These are phyloP conservation scores for Ochlodes sylvanus DNA, from an alignment of 2,888 invertebrate genomes.

Conservation along the genomic window DNA sequence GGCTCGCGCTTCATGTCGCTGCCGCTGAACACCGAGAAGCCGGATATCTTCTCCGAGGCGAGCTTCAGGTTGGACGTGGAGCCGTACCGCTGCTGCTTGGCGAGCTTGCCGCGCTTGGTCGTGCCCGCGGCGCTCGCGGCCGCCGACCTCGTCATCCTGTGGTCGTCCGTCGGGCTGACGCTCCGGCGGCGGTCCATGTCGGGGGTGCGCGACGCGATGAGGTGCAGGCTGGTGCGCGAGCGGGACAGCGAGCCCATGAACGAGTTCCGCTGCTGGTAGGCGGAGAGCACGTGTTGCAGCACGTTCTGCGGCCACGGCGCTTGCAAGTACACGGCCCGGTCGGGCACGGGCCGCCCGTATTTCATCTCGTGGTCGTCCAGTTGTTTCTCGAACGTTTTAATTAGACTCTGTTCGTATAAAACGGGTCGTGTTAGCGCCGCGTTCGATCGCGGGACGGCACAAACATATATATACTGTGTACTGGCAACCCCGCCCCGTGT, in stretches of 20 bases:
- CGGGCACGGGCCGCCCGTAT: slow-evolving; percentile 68
- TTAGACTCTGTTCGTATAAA: slow-evolving; percentile 63
- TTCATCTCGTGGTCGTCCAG: slow-evolving; percentile 79
- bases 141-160: slow-evolving; percentile 60
- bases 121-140: slow-evolving; percentile 60
- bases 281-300: slow-evolving; percentile 68
- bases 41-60: slow-evolving; percentile 76
- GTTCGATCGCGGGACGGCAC: slow-evolving; percentile 54
- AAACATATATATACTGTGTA: slow-evolving; percentile 46
- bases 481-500: background rate
- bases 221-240: slow-evolving; percentile 83
- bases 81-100: slow-evolving; percentile 65
- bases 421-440: slow-evolving; percentile 20
- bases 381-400: slow-evolving; percentile 67
- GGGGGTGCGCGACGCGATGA: slow-evolving; percentile 60
- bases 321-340: slow-evolving; percentile 62
- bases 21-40: slow-evolving; percentile 71
- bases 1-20: slow-evolving; percentile 62
- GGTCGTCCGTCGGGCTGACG: slow-evolving; percentile 58
- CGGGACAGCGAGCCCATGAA: slow-evolving; percentile 84
- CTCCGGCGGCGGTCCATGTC: slow-evolving; percentile 66
- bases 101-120: slow-evolving; percentile 60
- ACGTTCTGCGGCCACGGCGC: slow-evolving; percentile 79
- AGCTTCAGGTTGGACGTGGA: slow-evolving; percentile 74
- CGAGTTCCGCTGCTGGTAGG: slow-evolving; percentile 71